Evolutionary conservation across 2,797 vertebrate genomes (phyloP).

Genomic region (Eutrigla gurnardus): DNA sequence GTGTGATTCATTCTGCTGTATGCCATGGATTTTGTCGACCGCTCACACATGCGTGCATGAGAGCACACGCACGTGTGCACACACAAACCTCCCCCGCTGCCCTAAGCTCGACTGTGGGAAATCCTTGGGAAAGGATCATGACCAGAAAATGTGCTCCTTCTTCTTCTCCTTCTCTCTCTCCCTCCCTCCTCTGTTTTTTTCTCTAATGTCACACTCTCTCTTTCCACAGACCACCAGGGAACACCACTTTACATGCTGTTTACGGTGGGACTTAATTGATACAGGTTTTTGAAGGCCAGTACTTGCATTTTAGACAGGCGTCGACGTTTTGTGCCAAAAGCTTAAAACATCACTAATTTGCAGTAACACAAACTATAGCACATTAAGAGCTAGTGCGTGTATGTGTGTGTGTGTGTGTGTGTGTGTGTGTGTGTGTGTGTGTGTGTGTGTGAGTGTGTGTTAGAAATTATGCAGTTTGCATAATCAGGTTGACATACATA

Average conservation of each 20-base stretch:
- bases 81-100: constrained; percentile 32
- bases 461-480: not conserved
- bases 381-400: not conserved
- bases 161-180: constrained; percentile 18
- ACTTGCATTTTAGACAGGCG: not conserved
- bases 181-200: constrained; percentile 40
- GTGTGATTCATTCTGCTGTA: constrained; percentile 43
- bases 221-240: constrained; percentile 58
- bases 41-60: not conserved
- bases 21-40: constrained; percentile 15
- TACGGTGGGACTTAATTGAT: constrained; percentile 12
- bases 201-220: constrained; percentile 52
- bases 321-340: not conserved
- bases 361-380: not conserved
- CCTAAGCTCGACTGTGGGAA: constrained; percentile 75
- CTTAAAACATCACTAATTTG: not conserved
- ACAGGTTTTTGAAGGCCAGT: constrained; percentile 13
- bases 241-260: constrained; percentile 28
- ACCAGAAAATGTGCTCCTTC: constrained; percentile 63
- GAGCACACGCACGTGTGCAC: constrained; percentile 4
- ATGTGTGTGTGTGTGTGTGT: not conserved
- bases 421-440: not conserved
- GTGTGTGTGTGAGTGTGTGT: no score
- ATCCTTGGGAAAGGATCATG: constrained; percentile 74
- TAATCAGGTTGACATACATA: not conserved